Percentiles rank a stretch among this genome's conserved stretches.
phyloP scores from a whole-genome alignment of 2,888 invertebrate genomes.

The Aphodius granarius region DNA sequence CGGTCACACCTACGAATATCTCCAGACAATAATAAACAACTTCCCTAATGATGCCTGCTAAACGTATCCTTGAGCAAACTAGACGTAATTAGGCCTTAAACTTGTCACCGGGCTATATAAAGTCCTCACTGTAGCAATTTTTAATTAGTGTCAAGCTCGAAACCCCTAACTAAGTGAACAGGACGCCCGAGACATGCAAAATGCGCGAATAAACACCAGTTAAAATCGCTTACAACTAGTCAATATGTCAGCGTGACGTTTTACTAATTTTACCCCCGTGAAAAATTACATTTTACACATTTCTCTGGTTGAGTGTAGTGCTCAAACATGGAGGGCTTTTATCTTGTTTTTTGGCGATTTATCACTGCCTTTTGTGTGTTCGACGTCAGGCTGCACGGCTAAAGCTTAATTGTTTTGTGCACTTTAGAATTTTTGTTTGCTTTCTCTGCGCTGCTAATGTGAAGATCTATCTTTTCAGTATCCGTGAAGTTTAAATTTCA shows the following conservation, averaged over 20 bases:
- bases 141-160: not conserved
- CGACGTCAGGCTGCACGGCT: not conserved
- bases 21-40: not conserved
- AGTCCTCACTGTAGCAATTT: not conserved
- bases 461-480: too few species aligned
- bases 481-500: too few species aligned
- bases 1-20: not conserved
- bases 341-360: not conserved
- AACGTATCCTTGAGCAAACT: not conserved
- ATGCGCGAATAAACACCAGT: not conserved
- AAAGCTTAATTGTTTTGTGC: not conserved
- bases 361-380: not conserved
- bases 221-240: not conserved
- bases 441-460: not conserved
- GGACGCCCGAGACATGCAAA: not conserved
- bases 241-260: not conserved
- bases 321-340: not conserved
- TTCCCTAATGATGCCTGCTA: not conserved
- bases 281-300: not conserved
- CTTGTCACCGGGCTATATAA: not conserved
- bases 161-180: not conserved
- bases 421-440: not conserved
- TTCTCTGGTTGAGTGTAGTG: not conserved
- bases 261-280: not conserved
- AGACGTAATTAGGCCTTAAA: not conserved